Percentiles rank a stretch among this genome's conserved stretches.
phyloP scores from a whole-genome alignment of 2,888 invertebrate species.

The Metacarcinus magister region DNA sequence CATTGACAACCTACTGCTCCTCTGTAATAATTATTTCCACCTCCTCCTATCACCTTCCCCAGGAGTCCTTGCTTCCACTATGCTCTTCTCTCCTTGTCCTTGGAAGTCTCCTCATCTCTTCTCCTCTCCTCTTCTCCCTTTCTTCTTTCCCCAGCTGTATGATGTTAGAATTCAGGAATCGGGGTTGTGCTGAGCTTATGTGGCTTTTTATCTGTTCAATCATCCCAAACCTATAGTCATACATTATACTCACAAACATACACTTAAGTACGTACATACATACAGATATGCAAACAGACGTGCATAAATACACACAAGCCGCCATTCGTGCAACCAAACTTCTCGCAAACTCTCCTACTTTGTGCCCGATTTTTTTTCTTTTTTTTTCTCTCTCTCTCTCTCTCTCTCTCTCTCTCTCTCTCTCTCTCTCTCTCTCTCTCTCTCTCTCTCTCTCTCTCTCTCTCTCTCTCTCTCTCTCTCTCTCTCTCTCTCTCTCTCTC shows the following conservation, averaged over 20 bases:
- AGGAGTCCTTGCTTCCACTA: not conserved
- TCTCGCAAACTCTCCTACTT: not conserved
- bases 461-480: not conserved
- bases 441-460: not conserved
- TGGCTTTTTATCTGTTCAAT: not conserved
- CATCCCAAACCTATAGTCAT: not conserved
- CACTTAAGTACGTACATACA: not conserved
- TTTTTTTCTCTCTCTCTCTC: slow-evolving; percentile 16
- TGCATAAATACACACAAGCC: no score
- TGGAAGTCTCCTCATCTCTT: not conserved
- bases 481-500: not conserved
- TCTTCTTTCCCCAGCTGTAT: not conserved
- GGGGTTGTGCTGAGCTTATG: not conserved
- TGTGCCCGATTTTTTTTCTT: not conserved
- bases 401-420: slow-evolving; percentile 43
- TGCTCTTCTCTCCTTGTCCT: not conserved
- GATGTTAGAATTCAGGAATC: not conserved
- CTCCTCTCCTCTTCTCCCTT: not conserved
- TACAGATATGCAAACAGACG: not conserved
- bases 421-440: slow-evolving; percentile 37
- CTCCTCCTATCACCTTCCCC: not conserved
- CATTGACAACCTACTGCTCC: slow-evolving; percentile 26
- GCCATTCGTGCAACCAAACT: not conserved
- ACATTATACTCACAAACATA: not conserved
- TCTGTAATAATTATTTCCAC: not conserved